Evolutionary conservation across 2,113 vertebrate genomes (phyloP).

Genomic region (Epinephelus moara): DNA sequence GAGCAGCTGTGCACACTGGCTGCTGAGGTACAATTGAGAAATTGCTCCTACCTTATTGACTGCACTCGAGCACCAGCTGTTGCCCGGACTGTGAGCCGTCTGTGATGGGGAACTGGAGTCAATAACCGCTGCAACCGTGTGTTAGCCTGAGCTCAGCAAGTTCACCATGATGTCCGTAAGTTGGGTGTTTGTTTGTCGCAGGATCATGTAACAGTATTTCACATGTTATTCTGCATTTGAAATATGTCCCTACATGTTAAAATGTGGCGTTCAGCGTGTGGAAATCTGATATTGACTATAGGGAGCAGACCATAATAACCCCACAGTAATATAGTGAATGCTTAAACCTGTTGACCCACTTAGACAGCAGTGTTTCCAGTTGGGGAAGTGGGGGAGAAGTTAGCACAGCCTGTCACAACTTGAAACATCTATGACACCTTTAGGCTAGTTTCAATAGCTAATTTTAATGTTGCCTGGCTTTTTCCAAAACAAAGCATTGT

Average conservation of each 20-base stretch:
- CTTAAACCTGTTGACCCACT: background rate
- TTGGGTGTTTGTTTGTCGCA: background rate
- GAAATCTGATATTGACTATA: background rate
- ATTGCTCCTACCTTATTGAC: background rate
- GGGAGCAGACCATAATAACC: background rate
- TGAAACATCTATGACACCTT: background rate
- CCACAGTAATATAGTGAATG: too few species aligned
- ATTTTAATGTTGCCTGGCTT: background rate
- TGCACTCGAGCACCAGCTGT: background rate
- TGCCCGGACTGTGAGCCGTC: background rate
- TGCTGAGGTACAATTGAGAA: background rate
- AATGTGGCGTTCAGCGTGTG: too few species aligned
- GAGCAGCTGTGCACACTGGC: background rate
- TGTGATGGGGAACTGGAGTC: conserved; percentile 16
- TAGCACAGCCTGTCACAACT: background rate
- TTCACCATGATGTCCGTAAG: conserved; percentile 73
- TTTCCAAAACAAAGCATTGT: background rate
- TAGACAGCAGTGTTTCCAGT: background rate
- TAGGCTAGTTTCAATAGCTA: too few species aligned
- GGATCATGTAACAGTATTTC: background rate
- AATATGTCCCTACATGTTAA: background rate
- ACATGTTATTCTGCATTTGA: background rate
- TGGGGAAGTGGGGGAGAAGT: background rate
- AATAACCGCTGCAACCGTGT: background rate
- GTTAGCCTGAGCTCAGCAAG: background rate